Base-by-base conservation (phyloP, 2,888 invertebrate genomes). In the Conus canariensis region DNA sequence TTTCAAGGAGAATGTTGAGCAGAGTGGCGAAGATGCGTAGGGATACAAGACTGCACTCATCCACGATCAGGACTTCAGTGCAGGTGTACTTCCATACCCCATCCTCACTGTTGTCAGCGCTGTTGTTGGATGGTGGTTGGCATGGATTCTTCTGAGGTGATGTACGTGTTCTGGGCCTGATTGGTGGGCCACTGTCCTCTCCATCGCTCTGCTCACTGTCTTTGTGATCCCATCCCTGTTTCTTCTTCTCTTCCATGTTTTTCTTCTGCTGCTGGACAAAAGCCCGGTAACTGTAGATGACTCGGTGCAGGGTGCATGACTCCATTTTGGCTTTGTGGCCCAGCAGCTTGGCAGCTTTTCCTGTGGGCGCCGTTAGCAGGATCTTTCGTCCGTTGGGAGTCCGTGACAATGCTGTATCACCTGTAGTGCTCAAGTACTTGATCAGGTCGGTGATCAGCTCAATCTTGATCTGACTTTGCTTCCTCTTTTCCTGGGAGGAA, bases 11-110 rank as follows among this genome's bases (percentile, higher is more conserved):
- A 59, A 94, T 93, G 70, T 93, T 92, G 14, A 95, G 91, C 45
- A 95, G 91, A 9, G 93, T 93, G 6, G 94, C 91, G 90, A 95
- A 94, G 10, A 93, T 94, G 45, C 92, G 90, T 12, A 95, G 94
- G 8, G 95, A 93, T 10, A 95, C 95, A 74, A 95, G 92, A 87
- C 95, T 95, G 90, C 95, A 95, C 87, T 95, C 95, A 90, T 95
- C 95, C 6, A 95, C 95, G 10, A 95, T 94, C 56, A 95, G 92
- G 0, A 91, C 92, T 90, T 92, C 88, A 16, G 90, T 91, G 56
- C 88, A 59, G 0, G 88, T 77, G 77, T 91, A 90, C 22, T 82
- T 91, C 91, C 91, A 92, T 1, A 16, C 25, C 12, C 12, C 45
- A 25, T 90, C 83, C 1, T 77, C 70, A 16, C 64, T 16, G 64